A percentile compares a stretch with the other conserved stretches of the same genome.
phyloP scores from a whole-genome alignment of 2,797 vertebrate species.

The Takifugu rubripes region DNA sequence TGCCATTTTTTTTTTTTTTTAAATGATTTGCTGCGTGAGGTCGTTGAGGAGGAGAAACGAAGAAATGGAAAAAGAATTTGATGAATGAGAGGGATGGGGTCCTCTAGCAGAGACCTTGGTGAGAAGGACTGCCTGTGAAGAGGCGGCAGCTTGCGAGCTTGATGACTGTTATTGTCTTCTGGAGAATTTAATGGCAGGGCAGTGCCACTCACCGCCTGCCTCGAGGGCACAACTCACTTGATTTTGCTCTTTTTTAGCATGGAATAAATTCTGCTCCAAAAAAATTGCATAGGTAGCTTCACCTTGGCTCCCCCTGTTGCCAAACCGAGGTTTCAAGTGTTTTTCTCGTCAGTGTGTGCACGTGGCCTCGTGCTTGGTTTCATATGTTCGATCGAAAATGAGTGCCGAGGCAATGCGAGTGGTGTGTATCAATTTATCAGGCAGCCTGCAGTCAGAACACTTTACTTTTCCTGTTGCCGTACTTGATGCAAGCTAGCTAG shows the following conservation, averaged over 20 bases:
- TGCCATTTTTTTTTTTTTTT: slow-evolving; percentile 4
- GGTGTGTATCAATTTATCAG: slow-evolving; percentile 11
- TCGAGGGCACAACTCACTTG: slow-evolving; percentile 28
- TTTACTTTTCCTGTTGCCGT: too few species aligned
- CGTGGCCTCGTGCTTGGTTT: slow-evolving; percentile 3
- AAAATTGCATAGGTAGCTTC: slow-evolving; percentile 26
- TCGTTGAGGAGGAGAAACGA: slow-evolving; percentile 33
- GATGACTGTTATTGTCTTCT: slow-evolving; percentile 64
- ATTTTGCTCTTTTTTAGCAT: slow-evolving; percentile 13
- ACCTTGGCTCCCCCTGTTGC: slow-evolving; percentile 17
- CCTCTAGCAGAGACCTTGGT: slow-evolving; percentile 63
- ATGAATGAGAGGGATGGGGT: slow-evolving; percentile 40
- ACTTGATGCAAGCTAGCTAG: too few species aligned
- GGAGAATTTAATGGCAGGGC: slow-evolving; percentile 70
- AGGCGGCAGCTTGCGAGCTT: slow-evolving; percentile 51
- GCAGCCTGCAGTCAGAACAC: slow-evolving; percentile 18
- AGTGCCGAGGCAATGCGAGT: neutral
- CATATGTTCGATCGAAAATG: slow-evolving; percentile 13
- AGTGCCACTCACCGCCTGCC: slow-evolving; percentile 21
- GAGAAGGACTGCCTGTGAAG: slow-evolving; percentile 51
- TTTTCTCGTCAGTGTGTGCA: slow-evolving; percentile 8
- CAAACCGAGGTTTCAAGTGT: slow-evolving; percentile 4
- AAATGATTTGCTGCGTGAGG: slow-evolving; percentile 30
- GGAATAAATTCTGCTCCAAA: slow-evolving; percentile 26
- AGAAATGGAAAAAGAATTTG: slow-evolving; percentile 32